Percentiles rank a stretch among this genome's conserved stretches.
These are phyloP conservation scores for Encarsia formosa DNA, from an alignment of 2,888 invertebrate species.

Conservation along the genomic window DNA sequence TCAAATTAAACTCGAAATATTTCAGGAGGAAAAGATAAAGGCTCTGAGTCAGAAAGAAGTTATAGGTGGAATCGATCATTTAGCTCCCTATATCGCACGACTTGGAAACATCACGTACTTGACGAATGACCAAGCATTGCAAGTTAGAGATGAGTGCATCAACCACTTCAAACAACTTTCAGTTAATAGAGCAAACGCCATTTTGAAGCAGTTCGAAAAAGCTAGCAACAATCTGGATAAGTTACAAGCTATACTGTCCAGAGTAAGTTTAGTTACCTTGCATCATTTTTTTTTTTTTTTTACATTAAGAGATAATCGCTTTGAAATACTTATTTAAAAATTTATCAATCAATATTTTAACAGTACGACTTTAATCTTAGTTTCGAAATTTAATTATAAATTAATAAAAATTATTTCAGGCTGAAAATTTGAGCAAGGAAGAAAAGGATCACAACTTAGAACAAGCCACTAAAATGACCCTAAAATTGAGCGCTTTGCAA, in stretches of 20 bases:
- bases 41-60: slow-evolving; percentile 59
- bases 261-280: not conserved
- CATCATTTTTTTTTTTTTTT: not conserved
- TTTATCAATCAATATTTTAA: not conserved
- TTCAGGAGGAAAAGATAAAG: slow-evolving; percentile 54
- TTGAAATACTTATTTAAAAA: not conserved
- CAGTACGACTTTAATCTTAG: not conserved
- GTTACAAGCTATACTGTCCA: slow-evolving; percentile 49
- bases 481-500: slow-evolving; percentile 58
- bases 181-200: slow-evolving; percentile 60
- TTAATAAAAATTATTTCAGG: too few species aligned
- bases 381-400: too few species aligned
- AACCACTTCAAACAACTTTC: slow-evolving; percentile 64
- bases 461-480: slow-evolving; percentile 53
- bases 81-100: slow-evolving; percentile 62
- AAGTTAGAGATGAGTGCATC: slow-evolving; percentile 59
- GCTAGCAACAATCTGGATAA: slow-evolving; percentile 54
- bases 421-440: slow-evolving; percentile 55
- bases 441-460: slow-evolving; percentile 60
- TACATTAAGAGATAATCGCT: not conserved
- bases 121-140: slow-evolving; percentile 50
- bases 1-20: not conserved
- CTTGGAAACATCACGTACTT: slow-evolving; percentile 55
- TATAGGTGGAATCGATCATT: slow-evolving; percentile 61
- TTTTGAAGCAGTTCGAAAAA: slow-evolving; percentile 65